Evolutionary conservation across 2,888 invertebrate genomes (phyloP), one percentile per base, ranked within the genome.

Genomic region (Minunthozetes semirufus): DNA sequence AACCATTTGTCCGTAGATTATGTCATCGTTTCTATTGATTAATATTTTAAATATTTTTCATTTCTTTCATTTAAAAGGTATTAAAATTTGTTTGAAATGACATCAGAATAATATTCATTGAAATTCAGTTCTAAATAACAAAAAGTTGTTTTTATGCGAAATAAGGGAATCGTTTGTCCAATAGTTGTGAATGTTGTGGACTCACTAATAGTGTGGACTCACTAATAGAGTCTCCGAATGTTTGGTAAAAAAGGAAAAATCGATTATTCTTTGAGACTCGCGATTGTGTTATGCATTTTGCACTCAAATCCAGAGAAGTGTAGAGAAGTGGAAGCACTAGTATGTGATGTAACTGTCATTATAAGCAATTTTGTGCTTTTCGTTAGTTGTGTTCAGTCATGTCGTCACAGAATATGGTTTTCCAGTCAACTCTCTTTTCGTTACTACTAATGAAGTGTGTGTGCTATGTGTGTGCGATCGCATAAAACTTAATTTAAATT

Each of bases 281-380:
- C 63, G 63, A 63, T 63, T 63, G 63, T 63, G 29, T 63, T 63
- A 63, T 63, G 63, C 63, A 63, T 63, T 63, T 63, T 27, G 63
- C 63, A 63, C 27, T 17, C 56, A 56, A 22, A 56, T 17, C 48
- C 48, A 48, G 48, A 48, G n/a, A 48, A n/a, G n/a, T 13, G n/a
- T 13, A 48, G 56, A 56, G 22, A 22, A 22, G 17, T 56, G 56
- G 25, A 56, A 11, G 56, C 56, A 48, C 48, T 48, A 15, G 48
- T 56, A 56, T 56, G 56, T 63, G 27, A 63, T 63, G 29, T 33
- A 27, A 63, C 63, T 29, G 63, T 33, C 33, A 63, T 63, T 63
- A 29, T 11, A 8, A 11, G 25, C 59, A 59, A 59, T 59, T 59
- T 59, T 59, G 22, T 25, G 59, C 25, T 22, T 59, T 59, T 22